Percentiles rank a stretch among this genome's conserved stretches.
Evolutionary conservation across 2,113 vertebrate species (phyloP).

Genomic region (Pelvicachromis taeniatus): DNA sequence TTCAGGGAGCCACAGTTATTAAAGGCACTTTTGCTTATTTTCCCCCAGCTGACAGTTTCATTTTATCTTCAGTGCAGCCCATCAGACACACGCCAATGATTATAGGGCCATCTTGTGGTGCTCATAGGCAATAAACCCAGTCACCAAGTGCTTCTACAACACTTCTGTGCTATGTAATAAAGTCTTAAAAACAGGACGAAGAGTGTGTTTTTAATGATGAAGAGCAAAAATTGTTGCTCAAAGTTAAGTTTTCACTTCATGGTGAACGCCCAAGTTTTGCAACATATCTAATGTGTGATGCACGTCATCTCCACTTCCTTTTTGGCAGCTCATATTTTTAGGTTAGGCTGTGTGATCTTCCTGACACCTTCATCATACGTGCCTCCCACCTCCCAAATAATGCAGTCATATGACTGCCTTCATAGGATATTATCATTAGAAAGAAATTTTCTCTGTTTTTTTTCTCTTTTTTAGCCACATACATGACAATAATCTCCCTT

Average conservation of each 20-base stretch:
- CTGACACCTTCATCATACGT: background rate
- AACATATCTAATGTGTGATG: background rate
- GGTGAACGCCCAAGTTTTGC: background rate
- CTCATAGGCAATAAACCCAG: background rate
- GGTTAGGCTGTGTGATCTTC: background rate
- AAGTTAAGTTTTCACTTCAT: background rate
- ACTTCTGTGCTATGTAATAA: background rate
- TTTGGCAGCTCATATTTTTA: background rate
- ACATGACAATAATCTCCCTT: background rate
- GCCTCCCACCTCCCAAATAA: background rate
- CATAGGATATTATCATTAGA: background rate
- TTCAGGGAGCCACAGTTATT: background rate
- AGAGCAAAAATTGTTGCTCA: background rate
- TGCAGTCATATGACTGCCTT: background rate
- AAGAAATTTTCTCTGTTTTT: background rate
- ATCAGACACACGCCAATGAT: background rate
- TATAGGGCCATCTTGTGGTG: conserved; percentile 48
- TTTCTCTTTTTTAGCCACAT: background rate
- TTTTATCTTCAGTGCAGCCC: background rate
- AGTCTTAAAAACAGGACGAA: background rate
- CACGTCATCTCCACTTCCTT: background rate
- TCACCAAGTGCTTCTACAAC: background rate
- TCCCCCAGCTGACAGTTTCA: conserved; percentile 8
- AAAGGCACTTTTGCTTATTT: conserved; percentile 10
- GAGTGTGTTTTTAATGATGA: background rate